phyloP scores from a whole-genome alignment of 1,140 invertebrate genomes.

The Hylaeus volcanicus region DNA sequence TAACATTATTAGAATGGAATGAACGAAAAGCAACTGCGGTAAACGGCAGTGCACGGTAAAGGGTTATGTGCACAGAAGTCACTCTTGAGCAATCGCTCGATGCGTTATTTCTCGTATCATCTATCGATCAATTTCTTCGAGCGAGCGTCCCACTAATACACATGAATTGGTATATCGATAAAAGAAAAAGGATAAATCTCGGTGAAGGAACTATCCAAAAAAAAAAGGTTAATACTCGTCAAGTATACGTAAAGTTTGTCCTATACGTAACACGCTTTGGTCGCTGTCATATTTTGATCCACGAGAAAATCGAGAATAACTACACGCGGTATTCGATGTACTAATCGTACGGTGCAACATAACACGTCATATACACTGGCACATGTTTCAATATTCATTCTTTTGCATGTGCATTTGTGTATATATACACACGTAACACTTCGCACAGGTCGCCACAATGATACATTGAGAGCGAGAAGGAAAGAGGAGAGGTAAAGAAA shows the following conservation, averaged over 20 bases:
- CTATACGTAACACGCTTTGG: neutral
- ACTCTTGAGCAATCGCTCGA: neutral
- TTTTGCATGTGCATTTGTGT: conserved; percentile 24
- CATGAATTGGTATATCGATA: neutral
- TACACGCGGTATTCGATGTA: conserved; percentile 35
- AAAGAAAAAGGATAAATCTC: neutral
- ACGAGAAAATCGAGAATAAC: conserved; percentile 24
- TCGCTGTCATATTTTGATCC: conserved; percentile 16
- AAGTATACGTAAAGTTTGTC: neutral
- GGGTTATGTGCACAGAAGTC: conserved; percentile 2
- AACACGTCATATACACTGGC: conserved; percentile 46
- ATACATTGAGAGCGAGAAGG: conserved; percentile 46
- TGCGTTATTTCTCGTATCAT: neutral
- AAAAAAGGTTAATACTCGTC: neutral
- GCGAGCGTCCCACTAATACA: neutral
- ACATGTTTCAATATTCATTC: conserved; percentile 34
- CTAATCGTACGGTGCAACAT: conserved; percentile 45
- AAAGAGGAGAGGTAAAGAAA: conserved; percentile 20
- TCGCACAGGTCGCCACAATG: conserved; percentile 38
- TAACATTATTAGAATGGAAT: neutral
- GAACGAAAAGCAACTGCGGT: neutral
- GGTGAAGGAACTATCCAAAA: neutral
- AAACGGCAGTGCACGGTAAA: neutral
- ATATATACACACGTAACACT: conserved; percentile 18
- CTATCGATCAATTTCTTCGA: neutral